Evolutionary conservation across 2,113 vertebrate genomes (phyloP).

Genomic region (Arenaria interpres): DNA sequence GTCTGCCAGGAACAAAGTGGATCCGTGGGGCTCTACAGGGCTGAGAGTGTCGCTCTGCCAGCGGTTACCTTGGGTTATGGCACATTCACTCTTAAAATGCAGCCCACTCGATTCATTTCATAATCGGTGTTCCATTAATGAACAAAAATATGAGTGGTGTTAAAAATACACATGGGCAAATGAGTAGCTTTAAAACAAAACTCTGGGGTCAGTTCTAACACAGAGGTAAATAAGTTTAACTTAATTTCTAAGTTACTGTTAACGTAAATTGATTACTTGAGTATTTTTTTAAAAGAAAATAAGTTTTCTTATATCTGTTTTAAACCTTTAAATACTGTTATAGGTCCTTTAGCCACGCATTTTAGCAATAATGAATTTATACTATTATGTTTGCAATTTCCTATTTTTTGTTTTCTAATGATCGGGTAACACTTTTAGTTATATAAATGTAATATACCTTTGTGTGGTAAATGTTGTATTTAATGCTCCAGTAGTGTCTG

Average conservation of each 20-base stretch:
- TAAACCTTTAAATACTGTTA: background rate
- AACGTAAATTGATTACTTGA: background rate
- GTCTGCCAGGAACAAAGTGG: background rate
- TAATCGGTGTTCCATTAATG: background rate
- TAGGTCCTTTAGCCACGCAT: background rate
- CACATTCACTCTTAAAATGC: background rate
- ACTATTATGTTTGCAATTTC: background rate
- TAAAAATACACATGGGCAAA: background rate
- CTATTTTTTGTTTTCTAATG: background rate
- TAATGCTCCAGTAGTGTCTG: background rate
- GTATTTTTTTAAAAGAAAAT: background rate
- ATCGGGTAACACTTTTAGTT: background rate
- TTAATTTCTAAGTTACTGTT: background rate
- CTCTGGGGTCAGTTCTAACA: background rate
- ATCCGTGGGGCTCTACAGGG: background rate
- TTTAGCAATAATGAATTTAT: background rate
- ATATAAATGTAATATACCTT: background rate
- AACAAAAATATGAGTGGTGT: background rate
- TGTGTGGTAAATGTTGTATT: background rate
- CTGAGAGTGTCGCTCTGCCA: background rate
- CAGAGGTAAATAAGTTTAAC: background rate
- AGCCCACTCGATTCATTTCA: background rate
- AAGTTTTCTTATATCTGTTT: background rate
- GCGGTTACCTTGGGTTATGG: background rate
- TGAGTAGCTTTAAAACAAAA: background rate